Percentiles rank a stretch among this genome's conserved stretches.
These are phyloP conservation scores for Prunella himalayana DNA, from an alignment of 2,113 vertebrate species.

Conservation along the genomic window DNA sequence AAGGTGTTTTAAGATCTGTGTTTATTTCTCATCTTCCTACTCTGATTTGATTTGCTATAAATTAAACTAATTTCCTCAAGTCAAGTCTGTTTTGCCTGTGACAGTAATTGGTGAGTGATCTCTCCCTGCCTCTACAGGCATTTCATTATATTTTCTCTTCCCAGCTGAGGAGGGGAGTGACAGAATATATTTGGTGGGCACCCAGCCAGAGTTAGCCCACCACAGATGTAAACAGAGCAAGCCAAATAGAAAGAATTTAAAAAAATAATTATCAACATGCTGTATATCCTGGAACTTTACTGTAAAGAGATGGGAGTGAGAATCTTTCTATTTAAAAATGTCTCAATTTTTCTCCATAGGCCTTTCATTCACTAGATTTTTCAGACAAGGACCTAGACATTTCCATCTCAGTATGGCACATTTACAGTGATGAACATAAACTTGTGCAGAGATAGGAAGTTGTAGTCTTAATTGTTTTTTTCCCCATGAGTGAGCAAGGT, in stretches of 20 bases:
- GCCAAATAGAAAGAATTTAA: neutral
- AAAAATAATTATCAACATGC: neutral
- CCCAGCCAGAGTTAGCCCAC: neutral
- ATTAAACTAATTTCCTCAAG: neutral
- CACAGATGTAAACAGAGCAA: neutral
- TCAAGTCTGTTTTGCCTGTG: neutral
- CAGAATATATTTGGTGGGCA: neutral
- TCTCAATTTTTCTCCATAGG: neutral
- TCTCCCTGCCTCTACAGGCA: neutral
- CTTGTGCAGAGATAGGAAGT: neutral
- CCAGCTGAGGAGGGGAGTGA: neutral
- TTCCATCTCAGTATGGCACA: neutral
- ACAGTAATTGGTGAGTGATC: neutral
- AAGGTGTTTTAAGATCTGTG: neutral
- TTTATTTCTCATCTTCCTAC: neutral
- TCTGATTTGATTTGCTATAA: neutral
- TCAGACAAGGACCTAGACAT: neutral
- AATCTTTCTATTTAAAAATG: neutral
- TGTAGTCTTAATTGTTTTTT: neutral
- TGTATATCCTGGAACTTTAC: neutral
- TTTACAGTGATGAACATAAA: neutral
- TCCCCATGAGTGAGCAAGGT: neutral
- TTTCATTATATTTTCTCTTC: neutral
- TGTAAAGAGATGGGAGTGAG: neutral
- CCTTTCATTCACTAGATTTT: neutral